Evolutionary conservation across 2,888 invertebrate species (phyloP).

Genomic region (Kryphioiulus occultus): DNA sequence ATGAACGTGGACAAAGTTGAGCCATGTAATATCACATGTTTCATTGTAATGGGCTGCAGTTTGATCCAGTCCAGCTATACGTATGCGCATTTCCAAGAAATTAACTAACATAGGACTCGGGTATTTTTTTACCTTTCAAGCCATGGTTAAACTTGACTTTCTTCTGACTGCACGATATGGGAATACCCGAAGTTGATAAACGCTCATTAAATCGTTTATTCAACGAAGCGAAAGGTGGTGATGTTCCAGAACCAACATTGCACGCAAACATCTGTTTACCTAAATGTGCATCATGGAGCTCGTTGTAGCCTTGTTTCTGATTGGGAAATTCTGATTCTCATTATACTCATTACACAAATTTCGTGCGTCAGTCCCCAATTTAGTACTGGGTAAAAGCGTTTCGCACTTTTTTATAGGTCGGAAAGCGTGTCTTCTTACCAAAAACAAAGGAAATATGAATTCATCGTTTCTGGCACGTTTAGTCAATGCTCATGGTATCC

Average conservation of each 20-base stretch:
- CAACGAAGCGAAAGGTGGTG: neutral
- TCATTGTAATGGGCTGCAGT: no score
- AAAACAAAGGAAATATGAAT: conserved; percentile 1
- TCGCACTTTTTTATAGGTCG: neutral
- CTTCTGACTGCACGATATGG: neutral
- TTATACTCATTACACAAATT: neutral
- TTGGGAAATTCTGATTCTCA: neutral
- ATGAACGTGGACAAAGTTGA: neutral
- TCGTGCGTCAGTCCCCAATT: neutral
- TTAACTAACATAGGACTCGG: neutral
- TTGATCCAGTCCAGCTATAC: no score
- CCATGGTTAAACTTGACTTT: neutral
- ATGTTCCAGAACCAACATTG: neutral
- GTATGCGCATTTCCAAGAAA: no score
- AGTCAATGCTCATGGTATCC: neutral
- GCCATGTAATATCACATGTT: no score
- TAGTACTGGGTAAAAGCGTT: neutral
- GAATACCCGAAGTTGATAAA: neutral
- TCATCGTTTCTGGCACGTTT: neutral
- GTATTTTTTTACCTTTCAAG: neutral
- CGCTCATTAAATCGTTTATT: neutral
- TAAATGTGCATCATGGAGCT: neutral
- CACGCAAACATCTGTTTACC: neutral
- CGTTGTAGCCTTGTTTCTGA: neutral
- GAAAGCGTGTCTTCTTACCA: neutral